Evolutionary conservation across 1,140 invertebrate genomes (phyloP), one percentile per base, ranked within the genome.

Genomic region (Gerris buenoi): DNA sequence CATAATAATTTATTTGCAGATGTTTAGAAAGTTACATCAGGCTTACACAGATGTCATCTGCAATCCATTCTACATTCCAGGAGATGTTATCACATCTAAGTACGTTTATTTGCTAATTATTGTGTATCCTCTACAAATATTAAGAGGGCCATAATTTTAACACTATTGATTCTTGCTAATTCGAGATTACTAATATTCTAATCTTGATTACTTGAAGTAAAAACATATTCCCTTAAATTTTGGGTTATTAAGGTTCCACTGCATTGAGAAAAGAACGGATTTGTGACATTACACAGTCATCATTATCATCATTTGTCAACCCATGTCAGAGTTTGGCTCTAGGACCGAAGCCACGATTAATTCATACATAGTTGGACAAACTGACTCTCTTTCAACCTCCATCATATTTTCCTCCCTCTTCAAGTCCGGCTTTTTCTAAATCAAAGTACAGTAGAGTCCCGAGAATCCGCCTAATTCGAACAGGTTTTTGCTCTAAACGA

Each of bases 51-150:
- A 97, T 78, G 87, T 92, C 72, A 85, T 97, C 22, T 95, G 91
- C 74, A 95, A 96, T 83, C 93, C 94, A 62, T 97, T 98, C 78
- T 94, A 96, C 77, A 85, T 89, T 75, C 92, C 93, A 60, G 90
- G 90, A 25, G 88, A 92, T 73, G 82, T 84, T 71, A 89, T 95
- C 61, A 83, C 79, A 57, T 93, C 90, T 2, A 85, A 84, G 90
- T 93, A 82, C 84, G 82, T 77, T 67, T 28, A 63, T 27, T 67
- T 27, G 2, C 22, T 63, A 10, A 25, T 63, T 63, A 14, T 13
- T 10, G 5, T 46, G 5, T 46, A 46, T 46, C 18, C 18, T 46
- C 33, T 46, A 18, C 33, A 46, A 46, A 46, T 10, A 10, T 10
- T 10, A 10, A 10, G 33, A 10, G 5, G 18, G 33, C 5, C 18